A percentile compares a stretch with the other conserved stretches of the same genome.
phyloP scores from a whole-genome alignment of 2,888 invertebrate genomes.

The Drosophila mettleri region DNA sequence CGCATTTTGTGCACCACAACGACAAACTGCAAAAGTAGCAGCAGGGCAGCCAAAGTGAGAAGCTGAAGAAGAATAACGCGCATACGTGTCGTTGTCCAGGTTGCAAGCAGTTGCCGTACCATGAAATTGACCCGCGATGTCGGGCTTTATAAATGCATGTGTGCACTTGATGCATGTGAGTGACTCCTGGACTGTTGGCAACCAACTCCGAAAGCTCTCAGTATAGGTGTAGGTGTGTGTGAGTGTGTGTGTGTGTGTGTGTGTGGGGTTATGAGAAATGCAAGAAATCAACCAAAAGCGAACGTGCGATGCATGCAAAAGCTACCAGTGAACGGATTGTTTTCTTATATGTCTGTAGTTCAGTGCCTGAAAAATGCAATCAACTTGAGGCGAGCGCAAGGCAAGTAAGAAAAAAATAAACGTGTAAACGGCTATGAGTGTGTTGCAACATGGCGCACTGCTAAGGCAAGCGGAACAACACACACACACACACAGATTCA shows the following conservation, averaged over 20 bases:
- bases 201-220: conserved; percentile 15
- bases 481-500: conserved; percentile 8
- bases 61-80: conserved; percentile 67
- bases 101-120: conserved; percentile 54
- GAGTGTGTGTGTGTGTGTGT: background rate
- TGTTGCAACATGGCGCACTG: conserved; percentile 52
- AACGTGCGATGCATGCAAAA: conserved; percentile 79
- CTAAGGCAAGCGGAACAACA: conserved; percentile 68
- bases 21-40: conserved; percentile 53
- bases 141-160: conserved; percentile 78
- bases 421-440: conserved; percentile 64
- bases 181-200: conserved; percentile 42
- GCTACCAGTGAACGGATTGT: conserved; percentile 71
- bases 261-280: conserved; percentile 76
- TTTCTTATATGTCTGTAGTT: conserved; percentile 61
- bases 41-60: conserved; percentile 9
- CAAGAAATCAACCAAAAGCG: conserved; percentile 80
- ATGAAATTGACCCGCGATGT: conserved; percentile 79
- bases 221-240: background rate
- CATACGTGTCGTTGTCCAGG: conserved; percentile 74
- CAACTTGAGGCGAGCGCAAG: conserved; percentile 73
- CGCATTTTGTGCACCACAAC: conserved; percentile 27
- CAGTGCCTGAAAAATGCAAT: conserved; percentile 75
- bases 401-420: conserved; percentile 27
- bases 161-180: conserved; percentile 68